Percentiles rank a stretch among this genome's conserved stretches.
Conservation (phyloP, 2,113 vertebrate genomes). For the Halichoeres trimaculatus region DNA sequence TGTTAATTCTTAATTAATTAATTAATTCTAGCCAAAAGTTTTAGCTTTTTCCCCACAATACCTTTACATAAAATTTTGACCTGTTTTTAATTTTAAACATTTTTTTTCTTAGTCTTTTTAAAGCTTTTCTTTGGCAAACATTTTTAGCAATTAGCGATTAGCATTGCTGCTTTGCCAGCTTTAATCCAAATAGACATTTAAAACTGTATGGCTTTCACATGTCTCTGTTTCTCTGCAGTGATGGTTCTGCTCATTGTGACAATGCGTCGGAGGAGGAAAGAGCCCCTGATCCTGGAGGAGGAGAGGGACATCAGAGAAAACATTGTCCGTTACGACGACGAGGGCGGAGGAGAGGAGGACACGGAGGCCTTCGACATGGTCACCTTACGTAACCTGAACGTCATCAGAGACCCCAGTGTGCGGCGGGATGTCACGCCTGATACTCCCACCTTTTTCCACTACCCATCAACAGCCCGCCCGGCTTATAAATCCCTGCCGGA, state of each 20-base stretch:
- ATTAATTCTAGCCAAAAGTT: too few species aligned
- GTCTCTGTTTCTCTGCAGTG: constrained; percentile 80
- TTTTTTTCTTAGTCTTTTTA: too few species aligned
- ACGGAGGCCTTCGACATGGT: constrained; percentile 98
- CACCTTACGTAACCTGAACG: constrained; percentile 92
- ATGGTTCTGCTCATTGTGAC: constrained; percentile 93
- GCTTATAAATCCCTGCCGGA: constrained; percentile 91
- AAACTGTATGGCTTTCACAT: constrained; percentile 18
- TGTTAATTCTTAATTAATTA: too few species aligned
- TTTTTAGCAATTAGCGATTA: too few species aligned
- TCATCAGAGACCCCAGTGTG: constrained; percentile 88
- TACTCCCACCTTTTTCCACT: constrained; percentile 88
- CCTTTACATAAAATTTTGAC: too few species aligned
- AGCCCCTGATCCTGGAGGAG: constrained; percentile 94
- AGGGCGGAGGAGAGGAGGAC: constrained; percentile 97
- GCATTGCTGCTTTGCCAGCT: too few species aligned
- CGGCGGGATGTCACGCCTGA: constrained; percentile 94
- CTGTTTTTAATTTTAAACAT: too few species aligned
- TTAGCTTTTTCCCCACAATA: too few species aligned
- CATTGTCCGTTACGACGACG: constrained; percentile 95
- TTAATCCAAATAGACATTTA: too few species aligned
- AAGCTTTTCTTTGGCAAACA: too few species aligned
- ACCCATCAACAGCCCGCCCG: constrained; percentile 79
- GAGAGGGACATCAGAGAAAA: constrained; percentile 95
- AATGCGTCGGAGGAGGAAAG: constrained; percentile 91